Base-by-base conservation (phyloP, 2,888 invertebrate genomes). In the Drosophila koepferae region DNA sequence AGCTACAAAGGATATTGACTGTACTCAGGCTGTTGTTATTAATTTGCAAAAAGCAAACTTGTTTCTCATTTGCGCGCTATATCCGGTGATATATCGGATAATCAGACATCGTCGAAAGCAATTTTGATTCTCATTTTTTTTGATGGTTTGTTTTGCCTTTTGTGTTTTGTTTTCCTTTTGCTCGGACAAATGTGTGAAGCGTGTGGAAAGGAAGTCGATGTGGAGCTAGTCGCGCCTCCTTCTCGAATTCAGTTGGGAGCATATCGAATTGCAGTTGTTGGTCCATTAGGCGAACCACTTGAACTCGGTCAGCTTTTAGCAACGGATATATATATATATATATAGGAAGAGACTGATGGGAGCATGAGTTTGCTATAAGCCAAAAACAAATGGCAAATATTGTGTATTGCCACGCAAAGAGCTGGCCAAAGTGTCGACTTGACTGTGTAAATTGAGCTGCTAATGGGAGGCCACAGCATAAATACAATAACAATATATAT, bases 371-470 rank as follows among this genome's bases (percentile, higher is more conserved):
- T 40, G 49, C 53, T 43, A 68, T 70, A 72, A 80, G 66, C 74
- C 77, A 78, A 78, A 77, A 66, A 60, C 73, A 76, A 80, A 80
- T 74, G 77, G 74, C 86, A 81, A 86, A 86, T 86, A 88, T 89
- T 82, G 74, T 82, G 74, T 85, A 80, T 81, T 73, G 82, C 72
- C 79, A 72, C 36, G 48, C 54, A 40, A 48, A 72, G 58, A 59
- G 60, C 55, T 67, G 67, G 65, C 73, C 84, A 66, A 70, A 70
- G 81, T 72, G 69, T 61, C 54, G 76, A 51, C 70, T 63, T 72
- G 67, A 58, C 71, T 81, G 68, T 74, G 86, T 88, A 86, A 90
- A 86, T 80, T 90, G 86, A 86, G 90, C 90, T 86, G 89, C 89
- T 86, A 86, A 86, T 86, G 84, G 86, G 72, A 43, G 28, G 48